Conservation (phyloP, 2,113 vertebrate genomes). For the Podarcis cretensis region DNA sequence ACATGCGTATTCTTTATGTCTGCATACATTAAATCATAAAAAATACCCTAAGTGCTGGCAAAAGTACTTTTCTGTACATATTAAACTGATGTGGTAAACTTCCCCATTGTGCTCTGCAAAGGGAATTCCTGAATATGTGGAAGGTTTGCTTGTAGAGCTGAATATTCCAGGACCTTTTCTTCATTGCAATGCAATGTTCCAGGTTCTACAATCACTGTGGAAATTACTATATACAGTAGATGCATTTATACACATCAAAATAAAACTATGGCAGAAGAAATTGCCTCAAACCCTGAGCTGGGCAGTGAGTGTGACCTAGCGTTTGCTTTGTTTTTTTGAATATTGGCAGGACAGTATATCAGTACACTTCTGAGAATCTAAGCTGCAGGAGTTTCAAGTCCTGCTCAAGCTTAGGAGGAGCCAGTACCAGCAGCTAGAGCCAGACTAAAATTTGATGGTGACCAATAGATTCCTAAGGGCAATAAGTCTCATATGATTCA, state of each 20-base stretch:
- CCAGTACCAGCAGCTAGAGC: background rate
- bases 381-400: background rate
- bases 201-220: too few species aligned
- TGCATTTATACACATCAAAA: background rate
- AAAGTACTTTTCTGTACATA: background rate
- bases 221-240: too few species aligned
- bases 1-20: too few species aligned
- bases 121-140: background rate
- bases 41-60: background rate
- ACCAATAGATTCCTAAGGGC: background rate
- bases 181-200: too few species aligned
- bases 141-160: background rate
- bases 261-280: background rate
- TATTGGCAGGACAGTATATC: background rate
- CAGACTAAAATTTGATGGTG: background rate
- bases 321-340: background rate
- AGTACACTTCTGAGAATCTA: background rate
- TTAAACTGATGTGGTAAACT: background rate
- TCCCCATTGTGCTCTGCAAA: background rate
- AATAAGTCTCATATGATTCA: background rate
- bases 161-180: background rate
- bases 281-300: background rate
- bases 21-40: too few species aligned
- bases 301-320: background rate
- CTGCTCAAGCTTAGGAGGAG: background rate